phyloP scores from a whole-genome alignment of 2,113 vertebrate species.

The Esox niger region DNA sequence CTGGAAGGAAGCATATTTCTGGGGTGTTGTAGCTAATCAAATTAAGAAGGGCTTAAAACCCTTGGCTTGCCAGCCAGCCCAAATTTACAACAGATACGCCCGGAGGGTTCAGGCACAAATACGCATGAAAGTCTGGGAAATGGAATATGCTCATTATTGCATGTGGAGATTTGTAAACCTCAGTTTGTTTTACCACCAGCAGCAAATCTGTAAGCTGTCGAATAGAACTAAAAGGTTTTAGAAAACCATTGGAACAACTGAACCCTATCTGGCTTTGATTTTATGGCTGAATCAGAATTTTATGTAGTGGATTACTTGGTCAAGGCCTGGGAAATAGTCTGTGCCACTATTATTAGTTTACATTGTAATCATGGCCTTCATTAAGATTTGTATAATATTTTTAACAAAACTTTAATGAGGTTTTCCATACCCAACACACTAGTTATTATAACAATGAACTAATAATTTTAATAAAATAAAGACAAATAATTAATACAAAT shows the following conservation, averaged over 20 bases:
- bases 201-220: not conserved
- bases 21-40: conserved; percentile 21
- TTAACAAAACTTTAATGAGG: too few relatives aligned
- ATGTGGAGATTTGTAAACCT: conserved; percentile 6
- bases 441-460: too few relatives aligned
- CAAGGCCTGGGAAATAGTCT: too few relatives aligned
- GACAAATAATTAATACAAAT: too few relatives aligned
- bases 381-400: too few relatives aligned
- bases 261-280: too few relatives aligned
- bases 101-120: conserved; percentile 1
- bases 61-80: conserved; percentile 3
- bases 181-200: conserved; percentile 14
- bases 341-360: too few relatives aligned
- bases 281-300: too few relatives aligned
- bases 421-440: too few relatives aligned
- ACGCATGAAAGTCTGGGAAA: not conserved
- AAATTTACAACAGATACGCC: conserved; percentile 12
- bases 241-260: not conserved
- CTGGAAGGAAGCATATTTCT: conserved; percentile 3
- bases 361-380: too few relatives aligned
- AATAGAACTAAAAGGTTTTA: not conserved
- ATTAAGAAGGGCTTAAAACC: conserved; percentile 20
- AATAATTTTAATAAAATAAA: too few relatives aligned
- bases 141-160: conserved; percentile 21
- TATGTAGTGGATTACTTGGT: too few relatives aligned